Conservation (phyloP, 1,140 invertebrate species). For the Trialeurodes vaporariorum region DNA sequence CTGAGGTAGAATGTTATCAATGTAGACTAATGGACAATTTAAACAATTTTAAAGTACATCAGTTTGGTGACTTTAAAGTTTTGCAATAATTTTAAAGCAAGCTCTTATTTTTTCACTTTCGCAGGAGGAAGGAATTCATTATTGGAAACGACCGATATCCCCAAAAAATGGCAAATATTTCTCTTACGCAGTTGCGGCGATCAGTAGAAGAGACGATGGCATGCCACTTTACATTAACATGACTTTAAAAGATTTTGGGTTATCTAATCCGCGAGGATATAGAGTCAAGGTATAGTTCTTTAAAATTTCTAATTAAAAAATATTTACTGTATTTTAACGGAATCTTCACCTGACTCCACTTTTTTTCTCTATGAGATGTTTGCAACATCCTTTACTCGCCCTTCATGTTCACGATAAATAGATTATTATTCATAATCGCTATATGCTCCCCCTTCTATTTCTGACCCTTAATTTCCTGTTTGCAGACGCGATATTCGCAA, state of each 20-base stretch:
- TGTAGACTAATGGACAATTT: neutral
- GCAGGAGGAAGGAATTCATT: slow-evolving; percentile 38
- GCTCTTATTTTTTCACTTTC: slow-evolving; percentile 17
- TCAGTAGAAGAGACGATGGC: slow-evolving; percentile 46
- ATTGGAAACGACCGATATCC: slow-evolving; percentile 37
- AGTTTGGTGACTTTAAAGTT: neutral
- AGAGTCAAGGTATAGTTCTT: slow-evolving; percentile 54
- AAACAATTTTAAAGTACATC: neutral
- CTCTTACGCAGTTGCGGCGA: slow-evolving; percentile 43
- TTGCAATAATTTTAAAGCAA: neutral
- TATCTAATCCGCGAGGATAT: slow-evolving; percentile 64
- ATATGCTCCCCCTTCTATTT: too few relatives aligned
- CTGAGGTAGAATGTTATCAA: neutral
- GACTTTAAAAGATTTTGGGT: slow-evolving; percentile 52
- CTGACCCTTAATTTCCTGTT: too few relatives aligned
- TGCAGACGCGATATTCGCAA: too few relatives aligned
- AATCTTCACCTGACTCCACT: too few relatives aligned
- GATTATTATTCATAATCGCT: too few relatives aligned
- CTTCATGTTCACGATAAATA: too few relatives aligned
- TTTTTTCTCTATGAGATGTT: too few relatives aligned
- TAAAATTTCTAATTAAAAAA: slow-evolving; percentile 8
- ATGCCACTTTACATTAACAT: slow-evolving; percentile 42
- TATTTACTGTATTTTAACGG: too few relatives aligned
- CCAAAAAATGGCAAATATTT: slow-evolving; percentile 33
- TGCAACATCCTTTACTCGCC: too few relatives aligned